Base-by-base conservation (phyloP, 2,888 invertebrate genomes). In the Drosophila paranaensis region DNA sequence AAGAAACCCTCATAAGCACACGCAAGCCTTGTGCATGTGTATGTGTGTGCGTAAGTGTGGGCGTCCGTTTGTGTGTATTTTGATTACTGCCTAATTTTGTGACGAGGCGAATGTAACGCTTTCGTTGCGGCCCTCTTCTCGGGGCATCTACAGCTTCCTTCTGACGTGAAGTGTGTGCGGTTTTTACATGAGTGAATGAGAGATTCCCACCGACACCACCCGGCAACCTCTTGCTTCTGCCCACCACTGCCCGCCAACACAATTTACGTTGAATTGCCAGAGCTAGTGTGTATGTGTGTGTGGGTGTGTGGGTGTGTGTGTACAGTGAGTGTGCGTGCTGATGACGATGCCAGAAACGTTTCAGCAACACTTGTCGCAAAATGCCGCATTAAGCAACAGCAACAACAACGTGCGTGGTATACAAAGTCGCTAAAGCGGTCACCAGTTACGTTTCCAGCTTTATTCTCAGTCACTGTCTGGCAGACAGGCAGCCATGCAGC, bases 21-120 rank as follows among this genome's bases (percentile, higher is more conserved):
- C 58, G 48, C 60, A 53, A 37, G n/a, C 16, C 35, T 33, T 57
- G 63, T 51, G 10, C 48, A 25, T 50, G 39, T 25, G 45, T 63
- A 10, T 58, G 53, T 56, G 54, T 45, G 55, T 39, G 65, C 62
- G 40, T 35, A 4, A 16, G 62, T 64, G 72, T 76, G 40, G 39
- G 40, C 51, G 65, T 54, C 46, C n/a, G 62, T 14, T 54, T 66
- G 79, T 78, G 67, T 72, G 77, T 83, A 69, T 83, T 88, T 88
- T 87, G 88, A 88, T 88, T 88, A 88, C 85, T 85, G 87, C 88
- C 88, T 88, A 88, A 88, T 88, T 88, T 88, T 81, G 78, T 86
- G 86, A 80, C 76, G 72, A 65, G 71, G 69, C 67, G 66, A 62
- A 79, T 77, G 74, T 77, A 71, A 82, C 81, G 85, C 75, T 71